Evolutionary conservation across 1,140 invertebrate species (phyloP).

Genomic region (Pseudomyrmex pallidus): DNA sequence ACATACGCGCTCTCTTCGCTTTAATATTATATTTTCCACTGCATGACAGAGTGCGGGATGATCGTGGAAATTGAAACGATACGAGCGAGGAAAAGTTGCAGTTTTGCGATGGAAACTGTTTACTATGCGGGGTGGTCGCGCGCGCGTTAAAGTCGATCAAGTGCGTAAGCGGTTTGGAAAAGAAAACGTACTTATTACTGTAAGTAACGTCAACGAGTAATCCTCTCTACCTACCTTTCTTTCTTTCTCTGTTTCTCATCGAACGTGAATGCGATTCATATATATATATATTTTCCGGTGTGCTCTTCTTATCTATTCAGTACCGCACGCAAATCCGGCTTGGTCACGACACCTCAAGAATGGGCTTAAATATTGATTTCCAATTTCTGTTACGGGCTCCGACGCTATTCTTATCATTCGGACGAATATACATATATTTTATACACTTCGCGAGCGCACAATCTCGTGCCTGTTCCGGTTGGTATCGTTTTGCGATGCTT

Average conservation of each 20-base stretch:
- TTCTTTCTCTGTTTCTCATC: too few species aligned
- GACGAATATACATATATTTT: constrained; percentile 60
- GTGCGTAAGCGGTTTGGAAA: neutral
- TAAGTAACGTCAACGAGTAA: constrained; percentile 18
- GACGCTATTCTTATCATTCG: constrained; percentile 69
- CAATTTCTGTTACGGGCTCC: constrained; percentile 67
- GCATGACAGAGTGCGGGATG: neutral
- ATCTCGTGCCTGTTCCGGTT: constrained; percentile 55
- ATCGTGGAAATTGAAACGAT: constrained; percentile 34
- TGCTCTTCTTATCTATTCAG: constrained; percentile 69
- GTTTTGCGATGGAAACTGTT: neutral
- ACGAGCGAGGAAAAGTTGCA: neutral
- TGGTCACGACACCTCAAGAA: constrained; percentile 74
- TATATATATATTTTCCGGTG: constrained; percentile 62
- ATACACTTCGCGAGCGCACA: neutral
- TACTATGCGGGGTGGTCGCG: neutral
- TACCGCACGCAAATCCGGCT: constrained; percentile 71
- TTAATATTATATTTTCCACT: constrained; percentile 31
- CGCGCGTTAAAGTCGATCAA: neutral
- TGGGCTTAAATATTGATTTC: constrained; percentile 76
- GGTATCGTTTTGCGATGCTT: constrained; percentile 29
- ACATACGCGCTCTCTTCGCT: neutral
- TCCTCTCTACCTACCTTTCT: neutral
- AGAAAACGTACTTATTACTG: constrained; percentile 6
- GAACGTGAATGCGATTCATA: constrained; percentile 28